Base-by-base conservation (phyloP, 1,140 invertebrate genomes). In the Epicauta chinensis region DNA sequence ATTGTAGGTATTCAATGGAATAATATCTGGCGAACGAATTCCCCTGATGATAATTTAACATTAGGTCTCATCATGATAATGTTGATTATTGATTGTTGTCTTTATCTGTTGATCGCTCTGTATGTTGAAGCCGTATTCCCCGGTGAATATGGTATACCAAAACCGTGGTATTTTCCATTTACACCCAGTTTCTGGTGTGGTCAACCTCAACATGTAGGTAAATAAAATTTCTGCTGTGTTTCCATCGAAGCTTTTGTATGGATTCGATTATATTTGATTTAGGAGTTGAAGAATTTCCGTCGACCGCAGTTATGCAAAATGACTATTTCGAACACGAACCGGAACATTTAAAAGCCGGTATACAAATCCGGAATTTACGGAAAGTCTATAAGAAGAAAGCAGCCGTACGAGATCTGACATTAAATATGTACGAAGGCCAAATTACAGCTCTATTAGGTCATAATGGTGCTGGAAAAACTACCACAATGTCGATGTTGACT, bases 401-500 rank as follows among this genome's bases (percentile, higher is more conserved):
- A 34, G 92, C 84, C 4, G 66, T 68, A 3, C 16, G 46, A 13
- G 47, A 58, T 12, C 35, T 84, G 29, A 78, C 74, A 34, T 59
- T 93, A 16, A 83, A 90, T 55, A 83, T 93, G 63, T 80, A 75
- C 37, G 72, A 77, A 55, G 75, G 78, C 34, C 78, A 82, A 59
- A 82, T 82, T 2, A 82, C 80, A 0, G 77, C 87, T 29, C 68
- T 94, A 11, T 69, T 94, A n/a, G 91, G 90, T 0, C 89, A 86
- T 61, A 90, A 83, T 53, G 81, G 81, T 7, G 78, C 79, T 10
- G 81, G 80, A 15, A 82, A 82, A 66, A 89, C 86, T 0, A 88
- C 87, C 41, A 80, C 83, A 57, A 85, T 93, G 83, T 81, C 81
- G 2, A 91, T 92, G 75, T 72, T 92, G 2, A 91, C 88, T 47